These are phyloP conservation scores for Aromia moschata DNA, from an alignment of 2,888 invertebrate genomes.

Conservation along the genomic window DNA sequence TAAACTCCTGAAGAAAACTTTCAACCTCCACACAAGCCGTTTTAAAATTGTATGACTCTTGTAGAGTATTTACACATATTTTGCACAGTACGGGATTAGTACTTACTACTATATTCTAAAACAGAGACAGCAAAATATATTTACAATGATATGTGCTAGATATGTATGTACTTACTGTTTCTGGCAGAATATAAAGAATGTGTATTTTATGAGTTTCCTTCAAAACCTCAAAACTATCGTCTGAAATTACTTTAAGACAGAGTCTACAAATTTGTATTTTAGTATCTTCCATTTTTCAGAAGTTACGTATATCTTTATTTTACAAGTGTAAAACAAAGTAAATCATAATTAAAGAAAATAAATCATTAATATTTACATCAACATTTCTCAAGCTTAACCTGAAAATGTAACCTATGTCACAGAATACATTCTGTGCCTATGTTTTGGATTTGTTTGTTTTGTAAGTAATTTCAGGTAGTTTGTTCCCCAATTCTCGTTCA, in stretches of 20 bases:
- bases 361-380: no score
- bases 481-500: no score
- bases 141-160: no score
- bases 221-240: background rate
- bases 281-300: conserved; percentile 3
- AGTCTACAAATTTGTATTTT: conserved; percentile 6
- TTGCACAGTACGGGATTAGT: background rate
- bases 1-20: background rate
- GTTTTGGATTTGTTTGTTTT: no score
- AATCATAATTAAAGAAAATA: no score
- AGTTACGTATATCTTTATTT: no score
- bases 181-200: conserved; percentile 1
- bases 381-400: no score
- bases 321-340: no score
- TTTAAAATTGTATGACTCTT: conserved; percentile 8
- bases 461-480: no score
- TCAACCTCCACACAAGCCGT: conserved; percentile 5
- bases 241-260: conserved; percentile 5
- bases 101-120: background rate
- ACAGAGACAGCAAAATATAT: no score
- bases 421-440: no score
- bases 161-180: conserved; percentile 2
- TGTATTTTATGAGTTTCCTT: conserved; percentile 1
- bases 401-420: no score
- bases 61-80: background rate